phyloP scores from a whole-genome alignment of 2,797 vertebrate species.

The Antennarius maculatus region DNA sequence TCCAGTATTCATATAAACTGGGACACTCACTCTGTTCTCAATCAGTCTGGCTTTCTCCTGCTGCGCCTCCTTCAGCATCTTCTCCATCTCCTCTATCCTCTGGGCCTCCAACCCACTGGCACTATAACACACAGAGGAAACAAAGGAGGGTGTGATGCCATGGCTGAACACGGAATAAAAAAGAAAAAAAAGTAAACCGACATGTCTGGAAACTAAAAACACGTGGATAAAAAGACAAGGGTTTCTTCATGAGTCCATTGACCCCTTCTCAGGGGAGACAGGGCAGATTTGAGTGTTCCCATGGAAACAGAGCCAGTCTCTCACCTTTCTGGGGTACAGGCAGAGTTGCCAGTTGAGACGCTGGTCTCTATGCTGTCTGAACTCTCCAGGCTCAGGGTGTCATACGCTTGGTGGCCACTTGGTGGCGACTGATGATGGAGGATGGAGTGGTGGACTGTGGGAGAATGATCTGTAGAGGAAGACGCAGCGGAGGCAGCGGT shows the following conservation, averaged over 20 bases:
- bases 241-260: slow-evolving; percentile 49
- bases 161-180: slow-evolving; percentile 5
- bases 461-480: slow-evolving; percentile 67
- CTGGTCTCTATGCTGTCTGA: slow-evolving; percentile 98
- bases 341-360: slow-evolving; percentile 91
- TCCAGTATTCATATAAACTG: background rate
- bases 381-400: slow-evolving; percentile 97
- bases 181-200: slow-evolving; percentile 45
- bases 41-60: slow-evolving; percentile 92
- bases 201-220: slow-evolving; percentile 46
- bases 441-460: slow-evolving; percentile 90
- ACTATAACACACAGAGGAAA: slow-evolving; percentile 72
- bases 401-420: slow-evolving; percentile 84
- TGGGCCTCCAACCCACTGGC: slow-evolving; percentile 86
- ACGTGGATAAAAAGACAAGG: slow-evolving; percentile 38
- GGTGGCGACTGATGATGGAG: slow-evolving; percentile 88
- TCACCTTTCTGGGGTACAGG: slow-evolving; percentile 89
- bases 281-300: slow-evolving; percentile 79
- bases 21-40: slow-evolving; percentile 88
- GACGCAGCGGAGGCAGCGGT: slow-evolving; percentile 60
- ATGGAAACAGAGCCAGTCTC: slow-evolving; percentile 79
- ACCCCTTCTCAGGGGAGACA: slow-evolving; percentile 71
- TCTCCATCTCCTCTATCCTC: slow-evolving; percentile 97
- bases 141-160: slow-evolving; percentile 46
- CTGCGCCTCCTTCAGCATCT: slow-evolving; percentile 93